Percentiles rank a stretch among this genome's conserved stretches.
Evolutionary conservation across 2,888 invertebrate genomes (phyloP).

Genomic region (Volucella zonaria): DNA sequence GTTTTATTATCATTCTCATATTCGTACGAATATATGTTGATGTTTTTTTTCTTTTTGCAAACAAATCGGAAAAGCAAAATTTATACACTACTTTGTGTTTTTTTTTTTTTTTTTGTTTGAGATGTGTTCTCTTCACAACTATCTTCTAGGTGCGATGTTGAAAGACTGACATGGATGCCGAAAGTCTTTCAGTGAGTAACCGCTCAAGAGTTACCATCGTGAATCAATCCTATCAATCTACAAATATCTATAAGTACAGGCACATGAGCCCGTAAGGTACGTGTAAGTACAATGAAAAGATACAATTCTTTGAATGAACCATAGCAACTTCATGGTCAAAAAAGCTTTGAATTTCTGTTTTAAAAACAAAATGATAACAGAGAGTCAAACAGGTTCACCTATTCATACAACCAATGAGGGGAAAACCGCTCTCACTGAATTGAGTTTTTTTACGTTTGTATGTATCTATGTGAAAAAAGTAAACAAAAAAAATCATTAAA

Average conservation of each 20-base stretch:
- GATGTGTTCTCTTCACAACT: constrained; percentile 45
- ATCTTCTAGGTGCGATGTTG: constrained; percentile 57
- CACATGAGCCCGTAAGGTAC: constrained; percentile 36
- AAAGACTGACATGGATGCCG: constrained; percentile 66
- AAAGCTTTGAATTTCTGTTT: constrained; percentile 57
- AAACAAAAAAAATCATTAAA: constrained; percentile 39
- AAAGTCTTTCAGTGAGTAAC: constrained; percentile 43
- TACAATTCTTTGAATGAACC: constrained; percentile 38
- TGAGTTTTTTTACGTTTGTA: constrained; percentile 22
- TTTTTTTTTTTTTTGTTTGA: constrained; percentile 8
- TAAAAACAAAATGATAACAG: constrained; percentile 67
- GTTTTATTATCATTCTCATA: constrained; percentile 1
- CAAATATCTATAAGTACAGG: constrained; percentile 31
- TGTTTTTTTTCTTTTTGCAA: constrained; percentile 25
- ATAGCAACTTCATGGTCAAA: constrained; percentile 66
- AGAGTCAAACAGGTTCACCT: constrained; percentile 41
- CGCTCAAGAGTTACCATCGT: constrained; percentile 46
- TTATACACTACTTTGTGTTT: constrained; percentile 19
- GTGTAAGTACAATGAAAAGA: constrained; percentile 41
- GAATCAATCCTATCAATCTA: constrained; percentile 54
- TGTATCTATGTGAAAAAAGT: constrained; percentile 35
- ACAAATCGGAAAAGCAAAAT: constrained; percentile 17
- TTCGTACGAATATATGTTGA: not conserved
- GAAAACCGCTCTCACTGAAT: constrained; percentile 4
- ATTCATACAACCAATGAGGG: constrained; percentile 8